These are phyloP conservation scores for Agrotis segetum DNA, from an alignment of 2,888 invertebrate genomes.

Conservation along the genomic window DNA sequence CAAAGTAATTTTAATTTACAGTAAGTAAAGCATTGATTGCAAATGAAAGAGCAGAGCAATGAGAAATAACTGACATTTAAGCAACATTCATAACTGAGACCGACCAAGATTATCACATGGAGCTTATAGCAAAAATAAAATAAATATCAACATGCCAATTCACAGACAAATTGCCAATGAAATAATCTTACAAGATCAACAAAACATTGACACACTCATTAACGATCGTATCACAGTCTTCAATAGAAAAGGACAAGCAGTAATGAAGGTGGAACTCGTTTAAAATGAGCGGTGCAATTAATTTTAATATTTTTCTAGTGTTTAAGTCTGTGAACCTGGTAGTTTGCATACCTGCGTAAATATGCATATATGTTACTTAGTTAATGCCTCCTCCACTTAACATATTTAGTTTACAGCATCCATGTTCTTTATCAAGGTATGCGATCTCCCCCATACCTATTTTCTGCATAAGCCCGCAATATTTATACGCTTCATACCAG, in stretches of 20 bases:
- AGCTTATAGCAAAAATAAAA: conserved; percentile 54
- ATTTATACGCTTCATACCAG: conserved; percentile 64
- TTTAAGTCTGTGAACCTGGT: conserved; percentile 55
- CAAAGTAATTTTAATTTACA: conserved; percentile 43
- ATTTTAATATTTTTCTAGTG: conserved; percentile 65
- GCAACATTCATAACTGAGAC: conserved; percentile 47
- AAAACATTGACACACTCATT: conserved; percentile 61
- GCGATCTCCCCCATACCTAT: conserved; percentile 80
- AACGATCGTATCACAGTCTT: conserved; percentile 51
- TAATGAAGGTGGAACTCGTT: conserved; percentile 57
- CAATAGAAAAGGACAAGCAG: conserved; percentile 49
- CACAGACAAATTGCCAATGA: conserved; percentile 58
- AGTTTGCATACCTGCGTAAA: conserved; percentile 59
- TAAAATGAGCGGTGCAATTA: conserved; percentile 55
- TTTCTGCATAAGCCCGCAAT: conserved; percentile 75
- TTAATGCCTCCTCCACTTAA: conserved; percentile 73
- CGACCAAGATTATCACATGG: conserved; percentile 46
- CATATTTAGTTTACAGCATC: conserved; percentile 73
- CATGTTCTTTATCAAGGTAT: conserved; percentile 74
- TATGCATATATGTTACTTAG: conserved; percentile 62
- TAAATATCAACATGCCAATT: conserved; percentile 41
- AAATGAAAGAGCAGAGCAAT: conserved; percentile 50
- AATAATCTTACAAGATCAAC: conserved; percentile 59
- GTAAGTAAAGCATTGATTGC: conserved; percentile 48
- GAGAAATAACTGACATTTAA: conserved; percentile 55